Evolutionary conservation across 2,888 invertebrate genomes (phyloP).

Genomic region (Cheilosia urbana): DNA sequence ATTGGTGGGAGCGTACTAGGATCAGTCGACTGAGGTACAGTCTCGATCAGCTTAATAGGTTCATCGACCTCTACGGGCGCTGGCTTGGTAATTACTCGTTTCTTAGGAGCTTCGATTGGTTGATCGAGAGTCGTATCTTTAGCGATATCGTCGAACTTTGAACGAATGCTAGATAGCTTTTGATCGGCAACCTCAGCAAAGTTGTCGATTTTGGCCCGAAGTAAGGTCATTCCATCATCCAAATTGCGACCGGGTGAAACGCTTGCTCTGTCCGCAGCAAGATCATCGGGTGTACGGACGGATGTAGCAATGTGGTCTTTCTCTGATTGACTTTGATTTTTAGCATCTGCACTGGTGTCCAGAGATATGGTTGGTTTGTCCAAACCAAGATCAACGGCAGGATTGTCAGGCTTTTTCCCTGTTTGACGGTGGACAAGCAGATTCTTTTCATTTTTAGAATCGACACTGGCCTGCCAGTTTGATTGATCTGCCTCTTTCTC

Average conservation of each 20-base stretch:
- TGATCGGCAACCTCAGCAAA: constrained; percentile 69
- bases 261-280: constrained; percentile 18
- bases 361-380: neutral
- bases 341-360: neutral
- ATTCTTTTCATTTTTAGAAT: too few species aligned
- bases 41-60: neutral
- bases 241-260: constrained; percentile 46
- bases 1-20: constrained; percentile 30
- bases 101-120: neutral
- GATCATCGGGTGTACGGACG: neutral
- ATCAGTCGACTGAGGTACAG: neutral
- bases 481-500: neutral
- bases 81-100: neutral
- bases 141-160: constrained; percentile 44
- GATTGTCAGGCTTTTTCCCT: too few species aligned
- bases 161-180: constrained; percentile 55
- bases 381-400: too few species aligned
- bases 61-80: neutral
- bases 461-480: neutral
- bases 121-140: constrained; percentile 1
- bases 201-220: constrained; percentile 65
- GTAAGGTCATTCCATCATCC: constrained; percentile 44
- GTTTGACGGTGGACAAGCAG: too few species aligned
- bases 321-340: neutral
- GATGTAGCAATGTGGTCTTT: too few species aligned